Evolutionary conservation across 2,888 invertebrate species (phyloP).

Genomic region (Toxonevra muliebris): DNA sequence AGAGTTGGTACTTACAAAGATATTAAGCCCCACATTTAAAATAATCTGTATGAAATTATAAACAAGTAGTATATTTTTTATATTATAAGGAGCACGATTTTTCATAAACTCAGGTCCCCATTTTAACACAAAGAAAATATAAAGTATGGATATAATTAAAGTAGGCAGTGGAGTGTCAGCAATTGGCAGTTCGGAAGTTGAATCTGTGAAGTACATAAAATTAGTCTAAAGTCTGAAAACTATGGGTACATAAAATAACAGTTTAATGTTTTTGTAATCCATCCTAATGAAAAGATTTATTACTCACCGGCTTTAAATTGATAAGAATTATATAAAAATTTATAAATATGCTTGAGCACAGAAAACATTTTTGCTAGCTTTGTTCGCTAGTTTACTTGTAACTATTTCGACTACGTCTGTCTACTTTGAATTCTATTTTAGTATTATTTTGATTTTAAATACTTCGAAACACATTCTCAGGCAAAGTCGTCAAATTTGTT

Average conservation of each 20-base stretch:
- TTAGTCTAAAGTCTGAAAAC: no score
- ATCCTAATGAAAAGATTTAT: no score
- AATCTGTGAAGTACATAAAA: not conserved
- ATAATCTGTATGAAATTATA: not conserved
- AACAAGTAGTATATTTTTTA: not conserved
- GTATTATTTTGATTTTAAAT: no score
- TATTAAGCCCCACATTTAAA: not conserved
- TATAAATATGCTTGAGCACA: no score
- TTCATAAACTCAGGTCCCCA: not conserved
- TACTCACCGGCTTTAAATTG: no score
- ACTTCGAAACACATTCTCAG: no score
- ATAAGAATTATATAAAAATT: no score
- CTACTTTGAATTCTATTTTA: no score
- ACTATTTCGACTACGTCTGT: no score
- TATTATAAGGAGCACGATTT: not conserved
- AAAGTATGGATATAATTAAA: not conserved
- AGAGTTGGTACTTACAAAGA: not conserved
- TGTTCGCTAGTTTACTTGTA: no score
- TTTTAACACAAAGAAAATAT: slow-evolving; percentile 1
- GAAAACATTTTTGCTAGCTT: no score
- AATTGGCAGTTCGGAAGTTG: not conserved
- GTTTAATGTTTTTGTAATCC: not conserved
- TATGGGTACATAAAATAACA: not conserved
- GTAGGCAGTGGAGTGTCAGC: not conserved
- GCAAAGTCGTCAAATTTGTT: no score